A percentile compares a stretch with the other conserved stretches of the same genome.
Evolutionary conservation across 1,140 invertebrate genomes (phyloP).

Genomic region (Homalodisca vitripennis): DNA sequence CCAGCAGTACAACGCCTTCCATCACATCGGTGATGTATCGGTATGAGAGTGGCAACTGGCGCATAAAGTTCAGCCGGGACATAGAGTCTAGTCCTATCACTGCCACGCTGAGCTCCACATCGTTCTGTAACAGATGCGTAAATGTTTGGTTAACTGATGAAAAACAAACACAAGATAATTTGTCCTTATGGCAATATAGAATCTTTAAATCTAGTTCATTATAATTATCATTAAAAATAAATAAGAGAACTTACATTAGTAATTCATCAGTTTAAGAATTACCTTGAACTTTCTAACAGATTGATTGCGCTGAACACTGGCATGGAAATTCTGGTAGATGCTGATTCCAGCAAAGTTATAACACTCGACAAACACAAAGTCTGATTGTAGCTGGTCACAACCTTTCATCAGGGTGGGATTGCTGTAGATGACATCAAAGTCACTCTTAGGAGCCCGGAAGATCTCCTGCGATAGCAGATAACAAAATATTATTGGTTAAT

Average conservation of each 20-base stretch:
- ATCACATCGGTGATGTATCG: conserved; percentile 47
- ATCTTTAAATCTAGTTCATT: background rate
- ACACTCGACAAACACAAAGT: conserved; percentile 38
- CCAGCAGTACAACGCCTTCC: conserved; percentile 46
- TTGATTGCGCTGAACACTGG: conserved; percentile 29
- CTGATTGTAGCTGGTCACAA: conserved; percentile 24
- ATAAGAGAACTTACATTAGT: background rate
- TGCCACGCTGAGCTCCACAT: conserved; percentile 35
- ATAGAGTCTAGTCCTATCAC: conserved; percentile 56
- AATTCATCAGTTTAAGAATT: background rate
- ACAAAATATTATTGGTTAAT: background rate
- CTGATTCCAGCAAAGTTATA: conserved; percentile 29
- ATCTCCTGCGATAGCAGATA: conserved; percentile 29
- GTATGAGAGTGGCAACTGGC: conserved; percentile 54
- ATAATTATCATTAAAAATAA: background rate
- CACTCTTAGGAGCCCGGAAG: conserved; percentile 30
- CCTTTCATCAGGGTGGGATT: conserved; percentile 23
- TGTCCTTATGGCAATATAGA: background rate
- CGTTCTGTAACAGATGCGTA: conserved; percentile 29
- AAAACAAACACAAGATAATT: too few relatives aligned
- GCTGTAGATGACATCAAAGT: conserved; percentile 34
- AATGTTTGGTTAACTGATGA: background rate
- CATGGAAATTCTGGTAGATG: conserved; percentile 38
- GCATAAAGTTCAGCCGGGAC: conserved; percentile 56
- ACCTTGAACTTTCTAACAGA: conserved; percentile 38